Evolutionary conservation across 2,113 vertebrate genomes (phyloP).

Genomic region (Muscicapa adusta): DNA sequence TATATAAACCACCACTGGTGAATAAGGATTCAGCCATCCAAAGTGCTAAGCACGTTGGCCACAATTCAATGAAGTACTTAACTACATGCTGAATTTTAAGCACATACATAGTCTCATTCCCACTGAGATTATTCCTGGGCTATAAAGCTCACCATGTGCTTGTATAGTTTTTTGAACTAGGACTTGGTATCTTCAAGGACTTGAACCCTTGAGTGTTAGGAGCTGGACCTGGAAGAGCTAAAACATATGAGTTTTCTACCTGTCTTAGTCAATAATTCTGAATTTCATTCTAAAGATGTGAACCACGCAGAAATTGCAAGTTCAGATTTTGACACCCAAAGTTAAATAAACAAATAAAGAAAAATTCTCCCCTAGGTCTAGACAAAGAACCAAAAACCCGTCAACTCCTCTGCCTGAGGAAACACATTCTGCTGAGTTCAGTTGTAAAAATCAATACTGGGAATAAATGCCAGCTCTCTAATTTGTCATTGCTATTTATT

Average conservation of each 20-base stretch:
- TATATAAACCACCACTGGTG: neutral
- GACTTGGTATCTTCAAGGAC: neutral
- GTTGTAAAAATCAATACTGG: neutral
- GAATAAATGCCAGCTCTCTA: neutral
- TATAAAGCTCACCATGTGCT: conserved; percentile 6
- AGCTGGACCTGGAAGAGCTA: neutral
- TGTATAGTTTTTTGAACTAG: neutral
- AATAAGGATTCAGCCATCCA: conserved; percentile 13
- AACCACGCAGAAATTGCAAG: neutral
- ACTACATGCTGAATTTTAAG: conserved; percentile 53
- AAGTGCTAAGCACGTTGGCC: conserved; percentile 24
- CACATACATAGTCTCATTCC: conserved; percentile 36
- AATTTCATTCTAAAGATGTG: neutral
- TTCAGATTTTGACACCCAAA: neutral
- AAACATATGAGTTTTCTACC: neutral
- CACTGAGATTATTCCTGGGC: neutral
- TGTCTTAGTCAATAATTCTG: neutral
- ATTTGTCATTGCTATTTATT: neutral
- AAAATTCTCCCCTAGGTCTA: neutral
- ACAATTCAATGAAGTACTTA: conserved; percentile 4
- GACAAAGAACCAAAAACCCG: neutral
- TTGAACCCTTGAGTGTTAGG: neutral
- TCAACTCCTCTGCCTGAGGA: neutral
- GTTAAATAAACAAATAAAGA: neutral
- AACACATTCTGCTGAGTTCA: neutral